A percentile compares a stretch with the other conserved stretches of the same genome.
Evolutionary conservation across 92 coral and sea anemone genomes (phyloP).

Genomic region (Porites rus): DNA sequence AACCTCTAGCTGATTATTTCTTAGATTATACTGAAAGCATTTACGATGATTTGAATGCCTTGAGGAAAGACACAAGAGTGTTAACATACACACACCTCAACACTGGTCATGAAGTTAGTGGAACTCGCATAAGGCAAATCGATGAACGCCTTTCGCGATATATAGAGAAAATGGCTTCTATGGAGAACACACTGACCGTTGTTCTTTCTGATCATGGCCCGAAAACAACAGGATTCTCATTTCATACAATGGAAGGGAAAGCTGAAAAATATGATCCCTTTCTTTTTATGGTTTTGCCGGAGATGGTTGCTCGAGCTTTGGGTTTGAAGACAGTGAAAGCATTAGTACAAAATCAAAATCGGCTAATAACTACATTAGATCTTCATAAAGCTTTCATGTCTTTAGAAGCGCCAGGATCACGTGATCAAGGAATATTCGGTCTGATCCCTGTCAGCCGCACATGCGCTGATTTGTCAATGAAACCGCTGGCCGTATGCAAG

Average conservation of each 20-base stretch:
- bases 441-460: slow-evolving; percentile 82
- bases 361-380: slow-evolving; percentile 82
- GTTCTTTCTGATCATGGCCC: slow-evolving; percentile 97
- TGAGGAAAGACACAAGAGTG: slow-evolving; percentile 40
- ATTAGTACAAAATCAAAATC: slow-evolving; percentile 78
- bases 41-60: slow-evolving; percentile 22
- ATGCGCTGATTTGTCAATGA: slow-evolving; percentile 77
- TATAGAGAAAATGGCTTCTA: slow-evolving; percentile 69
- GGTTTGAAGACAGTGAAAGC: slow-evolving; percentile 66
- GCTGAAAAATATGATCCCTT: slow-evolving; percentile 92
- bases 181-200: slow-evolving; percentile 80
- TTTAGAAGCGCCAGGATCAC: slow-evolving; percentile 33
- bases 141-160: slow-evolving; percentile 80
- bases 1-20: slow-evolving; percentile 81
- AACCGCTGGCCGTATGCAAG: slow-evolving; percentile 86
- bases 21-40: slow-evolving; percentile 73
- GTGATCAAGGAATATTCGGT: slow-evolving; percentile 73
- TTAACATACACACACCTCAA: slow-evolving; percentile 87
- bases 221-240: slow-evolving; percentile 91
- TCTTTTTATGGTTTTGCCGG: slow-evolving; percentile 82
- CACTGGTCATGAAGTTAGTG: slow-evolving; percentile 91
- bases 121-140: slow-evolving; percentile 83
- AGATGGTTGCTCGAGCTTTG: slow-evolving; percentile 64
- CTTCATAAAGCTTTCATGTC: slow-evolving; percentile 76
- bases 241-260: slow-evolving; percentile 85